Percentiles rank a stretch among this genome's conserved stretches.
Evolutionary conservation across 2,113 vertebrate species (phyloP).

Genomic region (Rhegmatorhina hoffmannsi): DNA sequence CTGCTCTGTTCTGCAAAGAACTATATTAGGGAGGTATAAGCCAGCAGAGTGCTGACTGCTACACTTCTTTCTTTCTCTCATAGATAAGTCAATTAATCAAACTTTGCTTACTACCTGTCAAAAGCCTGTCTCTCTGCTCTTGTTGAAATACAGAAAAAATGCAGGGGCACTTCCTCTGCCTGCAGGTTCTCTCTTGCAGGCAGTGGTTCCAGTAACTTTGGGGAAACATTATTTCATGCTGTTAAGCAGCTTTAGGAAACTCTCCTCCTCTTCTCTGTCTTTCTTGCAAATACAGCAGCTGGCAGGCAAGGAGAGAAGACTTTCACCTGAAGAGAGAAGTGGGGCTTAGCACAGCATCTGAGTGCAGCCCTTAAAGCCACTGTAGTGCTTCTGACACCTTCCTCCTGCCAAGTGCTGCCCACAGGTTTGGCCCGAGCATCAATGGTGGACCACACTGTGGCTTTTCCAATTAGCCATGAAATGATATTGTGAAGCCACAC

Average conservation of each 20-base stretch:
- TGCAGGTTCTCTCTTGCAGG: neutral
- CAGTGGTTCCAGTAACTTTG: neutral
- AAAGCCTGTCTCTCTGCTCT: conserved; percentile 23
- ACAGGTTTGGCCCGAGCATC: neutral
- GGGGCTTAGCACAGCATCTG: neutral
- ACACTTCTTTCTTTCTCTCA: conserved; percentile 27
- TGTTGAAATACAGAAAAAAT: conserved; percentile 16
- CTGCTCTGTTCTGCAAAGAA: conserved; percentile 27
- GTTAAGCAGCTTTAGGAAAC: neutral
- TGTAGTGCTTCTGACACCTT: neutral
- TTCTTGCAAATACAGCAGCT: neutral
- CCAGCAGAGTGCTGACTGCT: conserved; percentile 48
- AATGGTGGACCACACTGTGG: neutral
- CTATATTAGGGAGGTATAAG: conserved; percentile 11
- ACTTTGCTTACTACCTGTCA: conserved; percentile 52
- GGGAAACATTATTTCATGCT: neutral
- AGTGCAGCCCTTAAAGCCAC: neutral
- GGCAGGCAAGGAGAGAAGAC: neutral
- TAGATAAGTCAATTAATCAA: conserved; percentile 69
- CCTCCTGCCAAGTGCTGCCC: neutral
- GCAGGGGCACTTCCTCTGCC: neutral
- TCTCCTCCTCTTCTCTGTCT: neutral
- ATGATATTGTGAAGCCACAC: neutral
- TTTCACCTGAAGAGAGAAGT: neutral
- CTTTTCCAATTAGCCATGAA: neutral